Percentiles rank a stretch among this genome's conserved stretches.
Evolutionary conservation across 2,888 invertebrate species (phyloP).

Genomic region (Horisme vitalbata): DNA sequence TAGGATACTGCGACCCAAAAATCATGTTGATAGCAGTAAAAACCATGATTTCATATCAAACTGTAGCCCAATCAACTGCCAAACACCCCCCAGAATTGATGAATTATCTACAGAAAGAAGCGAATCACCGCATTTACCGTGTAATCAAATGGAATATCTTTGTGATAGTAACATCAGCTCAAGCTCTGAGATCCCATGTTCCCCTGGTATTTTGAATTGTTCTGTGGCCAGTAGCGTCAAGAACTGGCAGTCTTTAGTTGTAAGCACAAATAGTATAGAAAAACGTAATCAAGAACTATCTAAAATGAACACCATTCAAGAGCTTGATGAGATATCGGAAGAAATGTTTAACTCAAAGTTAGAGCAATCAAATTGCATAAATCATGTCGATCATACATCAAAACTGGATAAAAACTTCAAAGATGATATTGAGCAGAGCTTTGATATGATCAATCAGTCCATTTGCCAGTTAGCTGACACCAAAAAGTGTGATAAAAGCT

Average conservation of each 20-base stretch:
- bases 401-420: conserved; percentile 36
- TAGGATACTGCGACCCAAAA: conserved; percentile 43
- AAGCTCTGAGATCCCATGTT: conserved; percentile 50
- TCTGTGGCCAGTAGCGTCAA: conserved; percentile 40
- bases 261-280: conserved; percentile 39
- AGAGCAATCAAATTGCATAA: conserved; percentile 43
- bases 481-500: conserved; percentile 44
- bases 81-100: conserved; percentile 28
- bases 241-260: conserved; percentile 55
- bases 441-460: conserved; percentile 78
- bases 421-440: conserved; percentile 61
- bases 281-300: conserved; percentile 27
- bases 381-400: conserved; percentile 32
- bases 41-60: conserved; percentile 29
- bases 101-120: conserved; percentile 39
- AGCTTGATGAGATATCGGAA: conserved; percentile 55
- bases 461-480: conserved; percentile 66
- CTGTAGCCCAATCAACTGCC: conserved; percentile 46
- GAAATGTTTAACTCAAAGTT: conserved; percentile 64
- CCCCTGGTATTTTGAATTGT: conserved; percentile 51
- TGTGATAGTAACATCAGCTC: conserved; percentile 54
- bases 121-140: conserved; percentile 69
- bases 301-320: conserved; percentile 33
- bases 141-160: conserved; percentile 72
- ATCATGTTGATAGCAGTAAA: conserved; percentile 29